Percentiles rank a stretch among this genome's conserved stretches.
phyloP scores from a whole-genome alignment of 2,888 invertebrate genomes.

The Arrhopalites spinosus region DNA sequence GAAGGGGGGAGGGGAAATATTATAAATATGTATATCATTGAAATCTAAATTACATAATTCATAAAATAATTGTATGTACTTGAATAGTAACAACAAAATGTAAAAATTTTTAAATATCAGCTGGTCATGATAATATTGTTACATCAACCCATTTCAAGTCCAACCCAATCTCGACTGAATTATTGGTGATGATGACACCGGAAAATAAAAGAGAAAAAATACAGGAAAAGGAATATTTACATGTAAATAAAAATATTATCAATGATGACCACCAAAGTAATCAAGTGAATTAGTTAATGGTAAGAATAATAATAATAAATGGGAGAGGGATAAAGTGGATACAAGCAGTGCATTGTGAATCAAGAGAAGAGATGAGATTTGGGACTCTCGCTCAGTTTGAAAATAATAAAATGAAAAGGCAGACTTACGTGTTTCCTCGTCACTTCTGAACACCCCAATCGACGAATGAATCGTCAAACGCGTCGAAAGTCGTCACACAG shows the following conservation, averaged over 20 bases:
- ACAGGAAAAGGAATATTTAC: too few species aligned
- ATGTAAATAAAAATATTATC: background rate
- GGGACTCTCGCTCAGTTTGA: conserved; percentile 38
- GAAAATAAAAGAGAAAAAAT: too few species aligned
- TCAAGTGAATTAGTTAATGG: background rate
- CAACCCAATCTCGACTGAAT: too few species aligned
- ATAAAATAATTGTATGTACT: too few species aligned
- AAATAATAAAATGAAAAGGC: conserved; percentile 48
- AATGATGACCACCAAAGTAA: background rate
- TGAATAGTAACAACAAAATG: too few species aligned
- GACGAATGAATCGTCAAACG: conserved; percentile 56
- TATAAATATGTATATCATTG: too few species aligned
- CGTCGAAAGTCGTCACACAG: conserved; percentile 56
- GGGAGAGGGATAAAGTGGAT: background rate
- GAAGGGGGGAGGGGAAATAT: too few species aligned
- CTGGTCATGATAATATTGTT: too few species aligned
- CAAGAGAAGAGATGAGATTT: conserved; percentile 10
- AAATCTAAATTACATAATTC: too few species aligned
- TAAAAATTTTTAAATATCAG: too few species aligned
- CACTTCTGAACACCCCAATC: conserved; percentile 55
- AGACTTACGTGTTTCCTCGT: conserved; percentile 55
- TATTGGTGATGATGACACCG: too few species aligned
- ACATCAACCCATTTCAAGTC: too few species aligned
- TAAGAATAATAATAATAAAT: background rate
- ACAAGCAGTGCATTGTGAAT: background rate